Evolutionary conservation across 2,797 vertebrate genomes (phyloP).

Genomic region (Calcarius lapponicus): DNA sequence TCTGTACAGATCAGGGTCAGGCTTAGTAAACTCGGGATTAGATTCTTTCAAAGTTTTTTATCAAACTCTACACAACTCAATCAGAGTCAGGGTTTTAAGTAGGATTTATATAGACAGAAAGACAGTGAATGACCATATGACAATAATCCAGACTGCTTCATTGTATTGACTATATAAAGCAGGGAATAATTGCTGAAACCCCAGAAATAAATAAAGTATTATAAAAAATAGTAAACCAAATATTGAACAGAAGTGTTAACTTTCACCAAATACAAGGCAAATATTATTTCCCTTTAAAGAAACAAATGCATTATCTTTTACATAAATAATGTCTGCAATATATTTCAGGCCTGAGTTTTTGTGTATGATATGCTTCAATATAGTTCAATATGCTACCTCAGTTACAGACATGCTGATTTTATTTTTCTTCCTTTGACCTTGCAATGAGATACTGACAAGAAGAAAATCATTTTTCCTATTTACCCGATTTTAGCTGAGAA

Average conservation of each 20-base stretch:
- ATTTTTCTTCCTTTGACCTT: not conserved
- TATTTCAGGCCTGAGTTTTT: not conserved
- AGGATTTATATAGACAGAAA: not conserved
- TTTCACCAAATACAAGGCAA: not conserved
- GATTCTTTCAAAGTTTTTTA: not conserved
- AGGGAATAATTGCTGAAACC: not conserved
- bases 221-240: not conserved
- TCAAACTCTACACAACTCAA: not conserved
- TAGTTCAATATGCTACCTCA: not conserved
- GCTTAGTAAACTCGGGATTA: not conserved
- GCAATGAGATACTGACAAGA: not conserved
- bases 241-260: not conserved
- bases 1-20: not conserved
- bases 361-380: not conserved
- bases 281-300: not conserved
- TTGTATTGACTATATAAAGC: not conserved
- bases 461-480: not conserved
- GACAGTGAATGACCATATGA: not conserved
- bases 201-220: not conserved
- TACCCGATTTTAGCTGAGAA: not conserved
- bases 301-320: not conserved
- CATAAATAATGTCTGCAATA: not conserved
- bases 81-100: not conserved
- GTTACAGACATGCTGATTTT: not conserved
- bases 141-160: not conserved